phyloP scores from a whole-genome alignment of 2,888 invertebrate species.

The Gari tellinella region DNA sequence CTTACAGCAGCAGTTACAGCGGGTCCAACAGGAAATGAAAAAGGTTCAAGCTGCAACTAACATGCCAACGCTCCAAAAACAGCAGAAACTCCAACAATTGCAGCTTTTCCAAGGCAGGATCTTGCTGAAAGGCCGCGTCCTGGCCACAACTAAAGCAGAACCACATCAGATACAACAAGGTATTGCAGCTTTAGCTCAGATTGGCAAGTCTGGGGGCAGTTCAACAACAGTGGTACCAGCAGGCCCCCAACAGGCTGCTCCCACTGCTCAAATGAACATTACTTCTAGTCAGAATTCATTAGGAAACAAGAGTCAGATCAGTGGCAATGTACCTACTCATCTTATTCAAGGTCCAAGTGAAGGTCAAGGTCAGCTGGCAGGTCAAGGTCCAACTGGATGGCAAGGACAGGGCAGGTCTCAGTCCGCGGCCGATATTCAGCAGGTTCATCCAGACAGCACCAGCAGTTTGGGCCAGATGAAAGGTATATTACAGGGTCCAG shows the following conservation, averaged over 20 bases:
- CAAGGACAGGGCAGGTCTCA: neutral
- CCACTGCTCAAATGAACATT: too few relatives aligned
- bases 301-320: too few relatives aligned
- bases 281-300: too few relatives aligned
- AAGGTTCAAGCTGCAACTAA: constrained; percentile 87
- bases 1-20: constrained; percentile 81
- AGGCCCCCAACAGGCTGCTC: too few relatives aligned
- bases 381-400: neutral
- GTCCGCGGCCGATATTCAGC: neutral
- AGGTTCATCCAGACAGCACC: constrained; percentile 28
- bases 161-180: constrained; percentile 40
- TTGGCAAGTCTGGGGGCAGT: neutral
- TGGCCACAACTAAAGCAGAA: constrained; percentile 49
- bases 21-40: constrained; percentile 89
- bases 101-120: constrained; percentile 90
- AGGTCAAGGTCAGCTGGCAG: constrained; percentile 1
- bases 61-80: constrained; percentile 86
- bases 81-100: constrained; percentile 87
- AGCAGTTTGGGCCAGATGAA: constrained; percentile 19
- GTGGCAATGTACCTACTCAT: too few relatives aligned
- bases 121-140: constrained; percentile 89
- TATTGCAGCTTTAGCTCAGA: constrained; percentile 21
- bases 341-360: too few relatives aligned
- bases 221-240: too few relatives aligned
- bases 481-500: neutral